phyloP scores from a whole-genome alignment of 1,140 invertebrate species.

The Drosophila mojavensis region DNA sequence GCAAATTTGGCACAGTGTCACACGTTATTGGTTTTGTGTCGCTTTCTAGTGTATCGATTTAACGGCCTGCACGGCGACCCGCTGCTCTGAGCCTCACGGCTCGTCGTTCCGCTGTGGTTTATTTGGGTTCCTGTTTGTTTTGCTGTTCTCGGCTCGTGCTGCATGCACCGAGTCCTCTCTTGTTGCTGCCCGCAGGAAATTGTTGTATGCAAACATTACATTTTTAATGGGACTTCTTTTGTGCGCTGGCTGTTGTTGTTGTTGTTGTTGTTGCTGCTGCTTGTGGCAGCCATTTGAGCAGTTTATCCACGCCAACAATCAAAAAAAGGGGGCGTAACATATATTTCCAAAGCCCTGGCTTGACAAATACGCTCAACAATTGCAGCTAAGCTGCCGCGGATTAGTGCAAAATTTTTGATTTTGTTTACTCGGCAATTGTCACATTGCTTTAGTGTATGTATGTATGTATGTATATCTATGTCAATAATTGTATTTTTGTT shows the following conservation, averaged over 20 bases:
- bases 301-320: slow-evolving; percentile 9
- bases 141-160: neutral
- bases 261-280: slow-evolving; percentile 22
- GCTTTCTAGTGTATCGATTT: slow-evolving; percentile 76
- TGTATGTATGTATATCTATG: neutral
- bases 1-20: slow-evolving; percentile 69
- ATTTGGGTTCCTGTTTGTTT: slow-evolving; percentile 45
- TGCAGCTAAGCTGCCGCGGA: slow-evolving; percentile 24
- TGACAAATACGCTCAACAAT: slow-evolving; percentile 15
- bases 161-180: neutral
- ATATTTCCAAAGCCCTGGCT: slow-evolving; percentile 8
- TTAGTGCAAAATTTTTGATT: slow-evolving; percentile 15
- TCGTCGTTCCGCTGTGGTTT: slow-evolving; percentile 53
- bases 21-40: slow-evolving; percentile 71
- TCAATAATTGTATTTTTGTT: neutral
- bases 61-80: slow-evolving; percentile 62
- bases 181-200: slow-evolving; percentile 61
- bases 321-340: neutral
- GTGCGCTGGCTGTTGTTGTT: neutral
- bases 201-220: slow-evolving; percentile 78
- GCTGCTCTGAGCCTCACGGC: slow-evolving; percentile 43
- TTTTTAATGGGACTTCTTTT: slow-evolving; percentile 68
- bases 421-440: slow-evolving; percentile 35
- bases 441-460: neutral
- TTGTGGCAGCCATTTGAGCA: slow-evolving; percentile 20